Base-by-base conservation (phyloP, 2,797 vertebrate genomes). In the Neosilurus hyrtlii region DNA sequence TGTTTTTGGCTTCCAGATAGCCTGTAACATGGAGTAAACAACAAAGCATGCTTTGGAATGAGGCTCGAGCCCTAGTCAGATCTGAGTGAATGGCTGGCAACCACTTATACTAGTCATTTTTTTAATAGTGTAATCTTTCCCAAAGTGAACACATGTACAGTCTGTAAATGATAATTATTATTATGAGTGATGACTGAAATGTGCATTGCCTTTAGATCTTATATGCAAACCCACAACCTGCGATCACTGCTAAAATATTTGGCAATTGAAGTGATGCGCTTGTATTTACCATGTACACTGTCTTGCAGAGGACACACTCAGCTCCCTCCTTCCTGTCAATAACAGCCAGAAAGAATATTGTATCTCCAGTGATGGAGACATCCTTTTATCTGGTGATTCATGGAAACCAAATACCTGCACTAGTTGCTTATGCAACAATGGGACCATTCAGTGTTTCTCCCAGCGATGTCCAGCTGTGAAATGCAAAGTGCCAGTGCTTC, bases 341-440 rank as follows among this genome's bases (percentile, higher is more conserved):
- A 89, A 72, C 89, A 94, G 91, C 86, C 93, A 94, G 72, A 91
- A 91, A 87, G 93, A 94, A 87, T 94, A 93, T 90, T 96, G 95
- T 83, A 91, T 94, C 43, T 94, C 94, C 87, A 90, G 87, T 11
- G 92, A 92, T 3, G 95, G 95, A 57, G 94, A 94, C 26, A 87
- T 95, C 85, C 90, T 94, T 71, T 87, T 93, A 86, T 89, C 92
- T 0, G 95, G 95, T 22, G 93, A 95, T 89, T 94, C 94, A n/a
- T 95, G 95, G 95, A 95, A 91, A 89, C 90, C 92, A 79, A 94
- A 95, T 73, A 93, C 93, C 86, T 96, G 95, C 91, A 95, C 93
- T 89, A 96, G 95, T 92, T 96, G 95, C 89, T 92, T 92, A 87
- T 96, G 95, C 91, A 93, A 89, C 86, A 94, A 94, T 81, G 94